phyloP scores from a whole-genome alignment of 2,797 vertebrate species.

The Neoniphon sammara region DNA sequence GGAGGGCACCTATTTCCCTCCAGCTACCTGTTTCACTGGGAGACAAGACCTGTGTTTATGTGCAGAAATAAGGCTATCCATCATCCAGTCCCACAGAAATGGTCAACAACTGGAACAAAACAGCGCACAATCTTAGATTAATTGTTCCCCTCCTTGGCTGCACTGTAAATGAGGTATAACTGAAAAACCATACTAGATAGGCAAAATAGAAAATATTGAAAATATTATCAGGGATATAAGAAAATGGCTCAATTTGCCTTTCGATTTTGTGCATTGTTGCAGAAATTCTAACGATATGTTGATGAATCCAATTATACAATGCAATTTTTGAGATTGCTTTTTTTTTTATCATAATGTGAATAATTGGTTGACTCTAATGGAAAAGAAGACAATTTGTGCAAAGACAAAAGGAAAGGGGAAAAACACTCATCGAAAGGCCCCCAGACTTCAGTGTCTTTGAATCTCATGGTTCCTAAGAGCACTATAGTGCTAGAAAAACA shows the following conservation, averaged over 20 bases:
- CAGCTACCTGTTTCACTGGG: constrained; percentile 59
- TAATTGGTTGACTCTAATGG: constrained; percentile 23
- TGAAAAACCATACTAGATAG: constrained; percentile 46
- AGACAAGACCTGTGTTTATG: constrained; percentile 75
- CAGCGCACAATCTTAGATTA: constrained; percentile 69
- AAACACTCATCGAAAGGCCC: constrained; percentile 29
- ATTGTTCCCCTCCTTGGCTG: constrained; percentile 65
- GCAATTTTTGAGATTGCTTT: neutral
- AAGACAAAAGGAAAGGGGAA: constrained; percentile 32
- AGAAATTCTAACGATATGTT: neutral
- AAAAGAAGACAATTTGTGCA: constrained; percentile 30
- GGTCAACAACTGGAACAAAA: constrained; percentile 66
- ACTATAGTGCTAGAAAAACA: constrained; percentile 58
- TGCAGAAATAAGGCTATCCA: constrained; percentile 74
- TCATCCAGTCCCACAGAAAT: constrained; percentile 73
- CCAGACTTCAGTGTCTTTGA: constrained; percentile 50
- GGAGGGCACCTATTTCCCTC: constrained; percentile 46
- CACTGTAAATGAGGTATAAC: constrained; percentile 66
- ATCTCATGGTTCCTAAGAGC: constrained; percentile 48
- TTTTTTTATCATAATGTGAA: constrained; percentile 33
- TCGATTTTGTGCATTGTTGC: constrained; percentile 16
- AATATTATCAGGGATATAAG: constrained; percentile 44
- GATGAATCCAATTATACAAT: constrained; percentile 11
- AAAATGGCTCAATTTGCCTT: constrained; percentile 33
- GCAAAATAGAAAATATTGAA: constrained; percentile 1